Base-by-base conservation (phyloP, 2,113 vertebrate genomes). In the Mastomys coucha region DNA sequence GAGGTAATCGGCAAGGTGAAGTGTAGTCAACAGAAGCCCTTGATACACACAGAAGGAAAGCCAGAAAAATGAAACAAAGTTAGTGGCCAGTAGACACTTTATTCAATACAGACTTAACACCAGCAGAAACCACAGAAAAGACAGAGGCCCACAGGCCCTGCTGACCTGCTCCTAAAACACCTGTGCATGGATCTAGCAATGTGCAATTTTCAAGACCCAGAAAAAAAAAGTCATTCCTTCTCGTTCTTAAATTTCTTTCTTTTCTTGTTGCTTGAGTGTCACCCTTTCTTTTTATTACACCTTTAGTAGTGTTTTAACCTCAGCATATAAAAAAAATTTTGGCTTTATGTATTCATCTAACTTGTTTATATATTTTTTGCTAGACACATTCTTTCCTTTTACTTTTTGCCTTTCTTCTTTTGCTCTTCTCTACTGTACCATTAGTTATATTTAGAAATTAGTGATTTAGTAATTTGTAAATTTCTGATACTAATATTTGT, bases 91-190 rank as follows among this genome's bases (percentile, higher is more conserved):
- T 45, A 42, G n/a, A 45, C 3, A 1, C 12, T 84, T 84, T 60
- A 3, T 28, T 6, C 14, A 42, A 9, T 31, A 9, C 24, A 42
- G 81, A 17, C 2, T 42, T 3, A 84, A 45, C 39, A 45, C 7
- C 58, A 45, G 39, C 0, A 85, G 13, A 63, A 63, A 31, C 26
- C 58, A 31, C 17, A 85, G 33, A 7, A 39, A 58, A 26, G 33
- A 60, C 53, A 58, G 28, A 39, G 26, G 56, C 42, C 81, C 39
- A 65, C 24, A 85, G 7, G 7, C 6, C 58, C 14, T 1, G 7
- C 12, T 28, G 13, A 28, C 3, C 36, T 0, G 8, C 13, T 10
- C 24, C 33, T 67, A 11, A 2, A 12, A 17, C n/a, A 42, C n/a
- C 56, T 0, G 6, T 39, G 81, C 36, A 14, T 26, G 26, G 12